A percentile compares a stretch with the other conserved stretches of the same genome.
These are phyloP conservation scores for Kryptopterus vitreolus DNA, from an alignment of 2,797 vertebrate genomes.

Conservation along the genomic window DNA sequence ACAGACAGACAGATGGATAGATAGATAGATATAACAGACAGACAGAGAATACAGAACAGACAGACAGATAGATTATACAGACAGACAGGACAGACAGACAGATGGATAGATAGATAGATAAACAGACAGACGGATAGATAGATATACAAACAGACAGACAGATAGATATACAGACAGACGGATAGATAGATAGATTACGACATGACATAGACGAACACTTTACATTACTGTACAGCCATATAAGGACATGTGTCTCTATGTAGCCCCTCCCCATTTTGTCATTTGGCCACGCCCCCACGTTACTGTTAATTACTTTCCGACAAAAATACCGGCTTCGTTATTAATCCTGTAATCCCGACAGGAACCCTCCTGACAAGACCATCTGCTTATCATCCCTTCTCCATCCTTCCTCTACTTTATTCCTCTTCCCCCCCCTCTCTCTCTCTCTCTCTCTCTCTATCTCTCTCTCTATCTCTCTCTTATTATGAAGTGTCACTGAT, in stretches of 20 bases:
- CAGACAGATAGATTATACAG: not conserved
- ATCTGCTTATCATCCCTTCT: constrained; percentile 56
- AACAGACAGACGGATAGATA: too few species aligned
- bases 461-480: constrained; percentile 2
- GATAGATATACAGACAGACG: too few species aligned
- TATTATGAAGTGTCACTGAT: not conserved
- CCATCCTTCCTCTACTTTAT: not conserved
- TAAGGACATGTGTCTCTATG: not conserved
- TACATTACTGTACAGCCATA: not conserved
- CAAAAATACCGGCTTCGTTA: constrained; percentile 61
- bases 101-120: not conserved
- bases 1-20: not conserved
- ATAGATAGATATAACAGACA: not conserved
- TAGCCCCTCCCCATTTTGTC: constrained; percentile 26
- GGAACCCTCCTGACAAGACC: constrained; percentile 55
- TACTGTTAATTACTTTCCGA: constrained; percentile 64
- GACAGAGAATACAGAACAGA: too few species aligned
- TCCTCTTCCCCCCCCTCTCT: not conserved
- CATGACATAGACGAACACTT: not conserved
- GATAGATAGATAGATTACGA: not conserved
- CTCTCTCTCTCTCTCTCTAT: constrained; percentile 15
- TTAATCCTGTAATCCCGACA: constrained; percentile 68
- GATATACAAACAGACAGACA: not conserved
- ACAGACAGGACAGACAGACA: not conserved
- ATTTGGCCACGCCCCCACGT: constrained; percentile 36